Base-by-base conservation (phyloP, 2,888 invertebrate species). In the Calameuta idolon region DNA sequence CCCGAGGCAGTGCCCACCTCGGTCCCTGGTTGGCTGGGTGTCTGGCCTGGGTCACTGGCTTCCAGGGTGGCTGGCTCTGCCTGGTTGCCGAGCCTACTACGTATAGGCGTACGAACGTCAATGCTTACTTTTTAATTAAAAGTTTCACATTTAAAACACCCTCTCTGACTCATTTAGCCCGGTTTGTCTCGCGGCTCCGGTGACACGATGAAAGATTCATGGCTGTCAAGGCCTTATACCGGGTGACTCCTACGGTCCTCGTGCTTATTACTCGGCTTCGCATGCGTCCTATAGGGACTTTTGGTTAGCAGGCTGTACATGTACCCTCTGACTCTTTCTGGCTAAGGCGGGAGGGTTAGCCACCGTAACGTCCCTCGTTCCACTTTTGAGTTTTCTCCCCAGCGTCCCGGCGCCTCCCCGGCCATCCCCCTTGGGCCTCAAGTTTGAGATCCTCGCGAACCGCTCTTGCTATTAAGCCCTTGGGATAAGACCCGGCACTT, bases 401-500 rank as follows among this genome's bases (percentile, higher is more conserved):
- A 15, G 11, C 31, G 5, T 30, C 30, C 69, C 5, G 34, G 11
- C 35, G 35, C 35, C 35, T 4, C 33, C 33, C 33, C n/a, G n/a
- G 31, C 80, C 80, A 81, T 88, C 87, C 86, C 87, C 86, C 87
- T 12, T 74, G 86, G 85, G 86, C 79, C 76, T 79, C 79, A 80
- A 86, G 86, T 85, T 86, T 85, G 86, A 87, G 85, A 81, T 83
- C 84, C 84, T 85, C 84, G 81, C 83, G 85, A 86, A 85, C 84
- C 31, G 71, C 31, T 71, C 83, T 86, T 83, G 85, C 87, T 89
- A 89, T 90, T 90, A 90, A 88, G 80, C 90, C 89, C 90, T 84
- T 80, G 90, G 90, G 89, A 89, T 87, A 86, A 87, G 87, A 87
- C 88, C 85, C 84, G 83, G 85, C 88, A 88, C 88, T 89, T 88